phyloP scores from a whole-genome alignment of 2,113 vertebrate genomes.

The Mugil cephalus region DNA sequence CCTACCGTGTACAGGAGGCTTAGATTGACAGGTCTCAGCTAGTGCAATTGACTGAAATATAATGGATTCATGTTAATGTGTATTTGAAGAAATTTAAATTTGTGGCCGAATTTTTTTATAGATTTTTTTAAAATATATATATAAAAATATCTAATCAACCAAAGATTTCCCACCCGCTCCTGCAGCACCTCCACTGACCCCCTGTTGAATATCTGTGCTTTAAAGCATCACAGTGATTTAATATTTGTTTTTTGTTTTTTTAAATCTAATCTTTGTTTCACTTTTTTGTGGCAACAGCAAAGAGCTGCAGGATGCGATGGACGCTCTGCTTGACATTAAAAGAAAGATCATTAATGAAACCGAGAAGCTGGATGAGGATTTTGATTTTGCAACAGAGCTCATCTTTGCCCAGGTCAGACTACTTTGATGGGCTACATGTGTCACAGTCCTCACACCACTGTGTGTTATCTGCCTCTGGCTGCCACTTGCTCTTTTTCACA shows the following conservation, averaged over 20 bases:
- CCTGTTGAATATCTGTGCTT: too few species aligned
- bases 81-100: too few species aligned
- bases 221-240: background rate
- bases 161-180: too few species aligned
- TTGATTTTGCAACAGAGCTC: conserved; percentile 93
- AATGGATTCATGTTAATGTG: too few species aligned
- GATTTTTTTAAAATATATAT: too few species aligned
- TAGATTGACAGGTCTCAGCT: too few species aligned
- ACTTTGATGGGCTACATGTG: background rate
- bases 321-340: conserved; percentile 89
- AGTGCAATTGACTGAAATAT: too few species aligned
- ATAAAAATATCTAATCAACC: too few species aligned
- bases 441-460: background rate
- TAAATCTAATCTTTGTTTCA: background rate
- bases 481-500: conserved; percentile 59
- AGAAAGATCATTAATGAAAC: conserved; percentile 84
- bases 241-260: background rate
- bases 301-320: conserved; percentile 90
- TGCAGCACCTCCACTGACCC: too few species aligned
- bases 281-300: conserved; percentile 81
- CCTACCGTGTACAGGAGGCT: too few species aligned
- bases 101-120: too few species aligned
- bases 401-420: conserved; percentile 93
- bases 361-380: conserved; percentile 91
- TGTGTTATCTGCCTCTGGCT: background rate